A percentile compares a stretch with the other conserved stretches of the same genome.
phyloP scores from a whole-genome alignment of 2,888 invertebrate species.

The Acanthosoma haemorrhoidale region DNA sequence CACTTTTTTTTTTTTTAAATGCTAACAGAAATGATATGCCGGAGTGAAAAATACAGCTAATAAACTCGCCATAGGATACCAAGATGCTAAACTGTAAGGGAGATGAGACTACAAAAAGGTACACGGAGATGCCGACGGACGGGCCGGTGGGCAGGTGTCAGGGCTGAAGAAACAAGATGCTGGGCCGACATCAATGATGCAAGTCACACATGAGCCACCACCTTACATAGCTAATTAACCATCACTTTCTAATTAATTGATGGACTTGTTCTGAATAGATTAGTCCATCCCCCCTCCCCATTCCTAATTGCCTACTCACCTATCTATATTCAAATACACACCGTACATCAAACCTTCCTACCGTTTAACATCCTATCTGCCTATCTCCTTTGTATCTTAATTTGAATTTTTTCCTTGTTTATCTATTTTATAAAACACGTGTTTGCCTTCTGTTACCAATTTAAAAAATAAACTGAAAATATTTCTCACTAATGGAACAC shows the following conservation, averaged over 20 bases:
- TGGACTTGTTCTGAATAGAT: slow-evolving; percentile 5
- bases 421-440: slow-evolving; percentile 1
- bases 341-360: neutral
- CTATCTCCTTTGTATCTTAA: too few species aligned
- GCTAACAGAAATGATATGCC: too few species aligned
- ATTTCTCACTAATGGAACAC: too few species aligned
- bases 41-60: neutral
- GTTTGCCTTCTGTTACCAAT: slow-evolving; percentile 2
- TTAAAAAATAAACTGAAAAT: too few species aligned
- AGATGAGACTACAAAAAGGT: too few species aligned
- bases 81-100: neutral
- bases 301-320: neutral
- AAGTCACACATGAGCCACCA: slow-evolving; percentile 5
- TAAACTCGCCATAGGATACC: neutral
- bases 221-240: slow-evolving; percentile 4
- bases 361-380: too few species aligned
- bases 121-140: neutral
- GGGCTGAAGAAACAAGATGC: slow-evolving; percentile 3
- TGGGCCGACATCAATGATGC: neutral
- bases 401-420: slow-evolving; percentile 1
- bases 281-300: too few species aligned
- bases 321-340: slow-evolving; percentile 12
- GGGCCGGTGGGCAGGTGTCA: slow-evolving; percentile 1
- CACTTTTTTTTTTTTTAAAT: too few species aligned
- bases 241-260: slow-evolving; percentile 12